Percentiles rank a stretch among this genome's conserved stretches.
These are phyloP conservation scores for Oscheius myriophilus DNA, from an alignment of 2,888 invertebrate genomes.

Conservation along the genomic window DNA sequence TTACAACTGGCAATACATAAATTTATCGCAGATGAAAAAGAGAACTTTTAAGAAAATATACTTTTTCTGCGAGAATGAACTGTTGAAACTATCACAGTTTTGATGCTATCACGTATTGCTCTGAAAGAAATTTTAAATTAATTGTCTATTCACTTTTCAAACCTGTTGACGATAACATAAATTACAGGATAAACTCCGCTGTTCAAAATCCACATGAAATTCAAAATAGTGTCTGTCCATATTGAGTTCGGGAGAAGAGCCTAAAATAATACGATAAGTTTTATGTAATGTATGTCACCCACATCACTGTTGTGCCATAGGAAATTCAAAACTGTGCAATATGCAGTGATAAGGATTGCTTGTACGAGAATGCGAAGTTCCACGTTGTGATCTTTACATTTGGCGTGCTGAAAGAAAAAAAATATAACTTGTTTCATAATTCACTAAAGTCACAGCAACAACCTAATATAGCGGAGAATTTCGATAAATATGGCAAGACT, in stretches of 20 bases:
- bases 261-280: constrained; percentile 32
- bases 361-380: constrained; percentile 60
- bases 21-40: too few species aligned
- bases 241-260: constrained; percentile 50
- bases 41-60: too few species aligned
- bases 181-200: constrained; percentile 62
- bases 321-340: constrained; percentile 58
- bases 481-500: too few species aligned
- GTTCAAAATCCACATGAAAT: constrained; percentile 66
- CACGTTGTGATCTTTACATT: constrained; percentile 12
- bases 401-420: neutral
- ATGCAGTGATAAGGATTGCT: constrained; percentile 57
- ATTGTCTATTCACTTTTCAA: neutral
- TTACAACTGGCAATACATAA: too few species aligned
- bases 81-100: neutral
- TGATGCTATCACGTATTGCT: constrained; percentile 8
- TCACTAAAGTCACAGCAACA: neutral
- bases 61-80: too few species aligned
- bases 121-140: neutral
- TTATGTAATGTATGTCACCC: neutral
- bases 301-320: constrained; percentile 57
- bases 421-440: neutral
- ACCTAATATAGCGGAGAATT: too few species aligned
- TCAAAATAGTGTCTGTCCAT: constrained; percentile 53
- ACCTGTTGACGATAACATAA: constrained; percentile 59